Evolutionary conservation across 2,797 vertebrate genomes (phyloP), one percentile per base, ranked within the genome.

Genomic region (Selene dorsalis): DNA sequence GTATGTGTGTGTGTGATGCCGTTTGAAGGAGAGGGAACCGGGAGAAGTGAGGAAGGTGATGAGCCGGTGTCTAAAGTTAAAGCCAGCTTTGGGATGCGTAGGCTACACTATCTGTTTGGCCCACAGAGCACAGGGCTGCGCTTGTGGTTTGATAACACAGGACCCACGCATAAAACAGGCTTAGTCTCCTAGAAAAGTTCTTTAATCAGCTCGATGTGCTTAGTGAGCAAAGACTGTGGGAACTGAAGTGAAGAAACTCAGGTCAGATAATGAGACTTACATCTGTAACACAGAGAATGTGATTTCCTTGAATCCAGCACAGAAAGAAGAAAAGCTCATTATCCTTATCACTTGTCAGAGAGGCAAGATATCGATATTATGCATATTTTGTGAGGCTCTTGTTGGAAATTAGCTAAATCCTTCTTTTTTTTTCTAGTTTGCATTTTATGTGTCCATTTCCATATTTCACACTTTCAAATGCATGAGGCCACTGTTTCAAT

Each of bases 261-360:
- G 90, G 91, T 92, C 87, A 93, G 92, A 94, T 93, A 94, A 92
- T 92, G 90, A 87, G 89, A 88, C 91, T 92, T 92, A 91, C 91
- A 93, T 92, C 90, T 92, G 90, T 88, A 92, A 89, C 84, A 89
- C 17, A 76, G 83, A 87, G 73, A 92, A 93, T 83, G 85, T 77
- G 88, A 90, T 91, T 91, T 93, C 86, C 86, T 89, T 83, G 86
- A 92, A 91, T 89, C 79, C 84, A 58, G 75, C 80, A 71, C 80
- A 85, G 79, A 84, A 88, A 73, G 71, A 90, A 84, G 88, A 88
- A 94, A 94, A 93, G 90, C 91, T 93, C 88, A 94, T 94, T 94
- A 92, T 89, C 77, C 87, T 94, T 94, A 94, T 94, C 93, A 57
- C 84, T 83, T 69, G 79, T 92, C 88, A 86, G 79, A 69, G 78